Percentiles rank a stretch among this genome's conserved stretches.
Evolutionary conservation across 1,140 invertebrate genomes (phyloP).

Genomic region (Apis cerana): DNA sequence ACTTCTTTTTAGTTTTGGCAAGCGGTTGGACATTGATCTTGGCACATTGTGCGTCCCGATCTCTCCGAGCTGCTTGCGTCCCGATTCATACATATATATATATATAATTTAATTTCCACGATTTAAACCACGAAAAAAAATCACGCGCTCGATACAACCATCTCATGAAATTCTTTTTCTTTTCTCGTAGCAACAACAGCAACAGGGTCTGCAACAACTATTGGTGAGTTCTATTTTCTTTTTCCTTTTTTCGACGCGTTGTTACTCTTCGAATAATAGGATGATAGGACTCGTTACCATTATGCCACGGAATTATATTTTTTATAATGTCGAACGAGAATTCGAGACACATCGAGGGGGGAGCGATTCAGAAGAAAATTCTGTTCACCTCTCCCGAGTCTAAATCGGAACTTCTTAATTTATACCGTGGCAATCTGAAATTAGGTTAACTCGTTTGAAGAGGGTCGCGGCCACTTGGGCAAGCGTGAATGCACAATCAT

Average conservation of each 20-base stretch:
- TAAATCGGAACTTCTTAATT: conserved; percentile 25
- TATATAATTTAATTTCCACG: not conserved
- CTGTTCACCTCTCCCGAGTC: not conserved
- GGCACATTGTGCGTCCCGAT: not conserved
- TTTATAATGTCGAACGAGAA: not conserved
- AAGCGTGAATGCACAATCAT: conserved; percentile 29
- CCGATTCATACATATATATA: not conserved
- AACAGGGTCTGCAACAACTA: conserved; percentile 77
- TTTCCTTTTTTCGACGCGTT: no score
- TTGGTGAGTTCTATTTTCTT: conserved; percentile 68
- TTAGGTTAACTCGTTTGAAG: conserved; percentile 28
- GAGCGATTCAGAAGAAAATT: not conserved
- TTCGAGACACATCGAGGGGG: no score
- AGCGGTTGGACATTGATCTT: conserved; percentile 29
- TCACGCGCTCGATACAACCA: not conserved
- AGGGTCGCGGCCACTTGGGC: conserved; percentile 21
- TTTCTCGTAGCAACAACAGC: conserved; percentile 76
- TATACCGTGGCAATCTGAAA: conserved; percentile 16
- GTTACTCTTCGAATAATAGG: no score
- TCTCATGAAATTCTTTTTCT: not conserved
- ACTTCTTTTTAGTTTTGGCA: conserved; percentile 31
- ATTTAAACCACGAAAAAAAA: not conserved
- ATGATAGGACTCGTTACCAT: no score
- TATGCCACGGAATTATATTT: no score
- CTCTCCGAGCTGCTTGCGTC: not conserved